Evolutionary conservation across 1,140 invertebrate genomes (phyloP), one percentile per base, ranked within the genome.

Genomic region (Drosophila navojoa): DNA sequence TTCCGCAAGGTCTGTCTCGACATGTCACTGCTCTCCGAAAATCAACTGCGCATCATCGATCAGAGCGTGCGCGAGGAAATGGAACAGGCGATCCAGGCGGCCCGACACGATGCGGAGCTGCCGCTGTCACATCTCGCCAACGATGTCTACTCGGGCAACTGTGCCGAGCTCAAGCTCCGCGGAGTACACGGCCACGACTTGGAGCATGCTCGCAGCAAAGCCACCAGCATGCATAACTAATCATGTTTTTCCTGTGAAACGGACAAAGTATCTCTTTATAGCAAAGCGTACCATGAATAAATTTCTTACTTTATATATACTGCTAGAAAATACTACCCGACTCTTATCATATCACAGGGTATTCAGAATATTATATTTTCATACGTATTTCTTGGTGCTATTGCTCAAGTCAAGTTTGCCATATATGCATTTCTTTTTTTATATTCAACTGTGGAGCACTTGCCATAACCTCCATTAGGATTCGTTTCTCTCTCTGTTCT

Each of bases 31-130:
- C 93, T 91, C 0, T 93, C 93, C 0, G 81, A 93, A 0, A 93
- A 94, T 32, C 93, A 95, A 73, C 85, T 95, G 0, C 94, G 94
- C 92, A 93, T 94, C 19, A 64, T 79, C 9, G 52, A 66, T 0
- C 9, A 22, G 0, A 94, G 95, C 73, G 94, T 97, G n/a, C 94
- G 95, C 19, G 94, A 95, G 80, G 93, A 94, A 79, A 93, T 98
- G 1, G 96, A 97, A 66, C 95, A 95, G 75, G 96, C 95, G 5
- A 93, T 95, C 3, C 94, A 95, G n/a, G 29, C 29, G 10, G 92
- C 93, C 0, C 97, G 96, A 87, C 79, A 93, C 6, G 97, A 98
- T 70, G 93, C 94, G 29, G 98, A 98, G 93, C 94, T 98, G 32
- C 93, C 95, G 0, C 10, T 96, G 0, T 95, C 96, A 29, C 98